Evolutionary conservation across 2,113 vertebrate genomes (phyloP).

Genomic region (Rhagologus leucostigma): DNA sequence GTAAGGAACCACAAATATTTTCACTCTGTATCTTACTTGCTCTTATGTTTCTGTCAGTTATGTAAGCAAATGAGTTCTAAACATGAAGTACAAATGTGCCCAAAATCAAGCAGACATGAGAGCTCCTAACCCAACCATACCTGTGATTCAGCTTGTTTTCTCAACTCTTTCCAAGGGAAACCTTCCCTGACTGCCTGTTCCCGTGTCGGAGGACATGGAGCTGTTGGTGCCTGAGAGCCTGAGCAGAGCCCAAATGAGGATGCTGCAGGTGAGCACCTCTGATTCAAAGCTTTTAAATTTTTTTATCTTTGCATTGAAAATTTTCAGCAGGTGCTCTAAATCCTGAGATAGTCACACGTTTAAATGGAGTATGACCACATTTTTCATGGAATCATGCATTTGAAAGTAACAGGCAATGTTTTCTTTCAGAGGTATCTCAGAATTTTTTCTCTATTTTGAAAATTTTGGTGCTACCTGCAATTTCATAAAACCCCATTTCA

Average conservation of each 20-base stretch:
- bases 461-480: not conserved
- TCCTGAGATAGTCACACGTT: not conserved
- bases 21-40: not conserved
- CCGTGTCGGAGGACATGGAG: accelerated
- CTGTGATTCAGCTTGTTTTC: not conserved
- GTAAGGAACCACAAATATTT: not conserved
- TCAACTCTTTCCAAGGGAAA: not conserved
- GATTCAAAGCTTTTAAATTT: not conserved
- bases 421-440: not conserved
- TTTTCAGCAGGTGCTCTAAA: not conserved
- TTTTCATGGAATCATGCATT: not conserved
- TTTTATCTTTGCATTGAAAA: not conserved
- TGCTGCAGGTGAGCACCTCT: not conserved
- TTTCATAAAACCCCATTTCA: not conserved
- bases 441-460: not conserved
- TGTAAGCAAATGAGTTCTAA: not conserved
- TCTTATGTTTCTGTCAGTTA: not conserved
- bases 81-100: not conserved
- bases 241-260: not conserved
- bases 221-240: not conserved
- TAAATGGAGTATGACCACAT: not conserved
- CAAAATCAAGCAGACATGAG: not conserved
- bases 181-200: accelerated
- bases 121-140: not conserved
- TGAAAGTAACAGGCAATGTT: not conserved